Conservation (phyloP, 1,140 invertebrate species). For the Gryon sp. region DNA sequence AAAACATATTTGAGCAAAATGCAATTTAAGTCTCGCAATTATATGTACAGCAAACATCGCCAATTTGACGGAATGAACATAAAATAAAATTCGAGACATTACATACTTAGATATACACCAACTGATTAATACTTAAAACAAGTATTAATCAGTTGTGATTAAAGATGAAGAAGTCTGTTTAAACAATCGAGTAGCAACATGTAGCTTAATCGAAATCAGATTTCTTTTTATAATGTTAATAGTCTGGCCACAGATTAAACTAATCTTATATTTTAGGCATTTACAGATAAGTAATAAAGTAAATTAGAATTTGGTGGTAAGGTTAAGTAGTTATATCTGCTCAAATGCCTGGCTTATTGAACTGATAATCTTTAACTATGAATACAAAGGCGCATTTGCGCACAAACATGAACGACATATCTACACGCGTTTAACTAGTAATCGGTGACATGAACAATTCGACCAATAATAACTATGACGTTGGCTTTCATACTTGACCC, state of each 20-base stretch:
- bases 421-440: slow-evolving; percentile 34
- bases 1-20: too few species aligned
- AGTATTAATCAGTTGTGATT: slow-evolving; percentile 23
- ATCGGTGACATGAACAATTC: slow-evolving; percentile 32
- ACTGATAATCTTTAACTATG: slow-evolving; percentile 47
- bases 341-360: slow-evolving; percentile 49
- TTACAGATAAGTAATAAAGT: slow-evolving; percentile 31
- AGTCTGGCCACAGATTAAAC: slow-evolving; percentile 34
- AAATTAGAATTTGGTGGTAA: slow-evolving; percentile 60
- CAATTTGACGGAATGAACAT: too few species aligned
- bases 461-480: slow-evolving; percentile 34
- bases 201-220: slow-evolving; percentile 35
- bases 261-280: slow-evolving; percentile 43
- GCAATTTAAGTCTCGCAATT: too few species aligned
- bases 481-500: slow-evolving; percentile 36
- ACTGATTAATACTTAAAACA: too few species aligned
- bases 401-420: slow-evolving; percentile 11
- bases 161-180: background rate
- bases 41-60: too few species aligned
- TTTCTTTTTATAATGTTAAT: slow-evolving; percentile 42
- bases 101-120: too few species aligned
- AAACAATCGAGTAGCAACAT: slow-evolving; percentile 4
- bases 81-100: slow-evolving; percentile 11
- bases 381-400: slow-evolving; percentile 6
- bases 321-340: slow-evolving; percentile 56